A percentile compares a stretch with the other conserved stretches of the same genome.
Conservation (phyloP, 2,888 invertebrate genomes). For the Notocelia uddmanniana region DNA sequence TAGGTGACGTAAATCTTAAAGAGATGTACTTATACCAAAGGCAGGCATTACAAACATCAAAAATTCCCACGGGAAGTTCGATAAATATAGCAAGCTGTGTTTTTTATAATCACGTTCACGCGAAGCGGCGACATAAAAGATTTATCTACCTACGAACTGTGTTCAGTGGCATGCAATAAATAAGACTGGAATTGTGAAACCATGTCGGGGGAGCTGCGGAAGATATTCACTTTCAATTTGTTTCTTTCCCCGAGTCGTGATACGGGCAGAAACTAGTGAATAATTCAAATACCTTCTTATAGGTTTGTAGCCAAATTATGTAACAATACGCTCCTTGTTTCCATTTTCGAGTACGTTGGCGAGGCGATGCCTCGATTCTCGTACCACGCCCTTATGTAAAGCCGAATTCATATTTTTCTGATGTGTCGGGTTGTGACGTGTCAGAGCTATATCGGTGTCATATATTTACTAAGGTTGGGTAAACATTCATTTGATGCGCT, state of each 20-base stretch:
- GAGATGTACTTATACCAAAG: too few species aligned
- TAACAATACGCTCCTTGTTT: not conserved
- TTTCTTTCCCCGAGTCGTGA: slow-evolving; percentile 18
- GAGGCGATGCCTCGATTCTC: too few species aligned
- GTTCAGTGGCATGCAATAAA: slow-evolving; percentile 28
- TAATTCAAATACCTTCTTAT: slow-evolving; percentile 25
- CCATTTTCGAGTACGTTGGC: not conserved
- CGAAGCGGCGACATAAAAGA: slow-evolving; percentile 19
- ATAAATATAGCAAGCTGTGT: not conserved
- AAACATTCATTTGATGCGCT: too few species aligned
- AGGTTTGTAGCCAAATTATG: slow-evolving; percentile 16
- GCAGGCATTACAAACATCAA: not conserved
- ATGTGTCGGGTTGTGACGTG: too few species aligned
- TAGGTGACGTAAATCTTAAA: too few species aligned
- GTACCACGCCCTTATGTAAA: too few species aligned
- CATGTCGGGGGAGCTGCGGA: slow-evolving; percentile 12
- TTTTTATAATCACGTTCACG: slow-evolving; percentile 13
- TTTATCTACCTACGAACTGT: slow-evolving; percentile 22
- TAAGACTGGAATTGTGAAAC: slow-evolving; percentile 26
- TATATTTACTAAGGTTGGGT: too few species aligned
- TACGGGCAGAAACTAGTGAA: slow-evolving; percentile 23
- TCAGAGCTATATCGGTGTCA: too few species aligned
- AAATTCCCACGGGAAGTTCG: not conserved
- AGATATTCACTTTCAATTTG: slow-evolving; percentile 38
- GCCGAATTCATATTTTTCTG: too few species aligned